Base-by-base conservation (phyloP, 2,113 vertebrate species). In the Paradisaea rubra region DNA sequence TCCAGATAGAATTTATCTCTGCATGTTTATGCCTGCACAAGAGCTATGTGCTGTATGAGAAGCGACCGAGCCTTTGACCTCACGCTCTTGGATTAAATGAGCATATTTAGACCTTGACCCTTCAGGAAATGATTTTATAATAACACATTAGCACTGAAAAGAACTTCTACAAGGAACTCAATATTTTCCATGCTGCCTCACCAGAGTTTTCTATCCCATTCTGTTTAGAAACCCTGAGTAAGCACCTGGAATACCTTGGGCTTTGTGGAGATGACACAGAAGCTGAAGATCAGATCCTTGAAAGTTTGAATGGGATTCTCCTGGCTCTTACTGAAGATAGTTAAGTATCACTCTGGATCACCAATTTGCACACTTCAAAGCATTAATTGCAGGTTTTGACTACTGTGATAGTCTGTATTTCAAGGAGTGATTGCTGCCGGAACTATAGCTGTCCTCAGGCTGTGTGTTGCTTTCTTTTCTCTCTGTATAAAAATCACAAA, bases 261-360 rank as follows among this genome's bases (percentile, higher is more conserved):
- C 63, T 94, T 70, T 93, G 59, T 68, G 92, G 81, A 90, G 86
- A 73, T 47, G 91, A 86, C 68, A 49, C 42, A 30, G 84, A 95
- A 72, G 89, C 53, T 89, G 96, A 97, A 91, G 94, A 94, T 9
- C 81, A 93, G 83, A 95, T 97, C 57, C 84, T 97, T 57, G 63
- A 93, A 88, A 97, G 94, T 54, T 72, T 98, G 77, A 90, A 96
- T 63, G 93, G 87, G 59, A 95, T 98, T 91, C 97, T 98, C 41
- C 88, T 93, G 81, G 95, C 96, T 91, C 54, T 98, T 64, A 61
- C 68, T 83, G 95, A 97, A 98, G 96, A 98, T 9, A 97, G 97
- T 96, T 97, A 97, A 97, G 97, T 98, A 97, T 91, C 80, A 57
- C 45, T 81, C 39, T 21, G 7, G 30, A 79, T 68, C 15, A 37